Evolutionary conservation across 92 coral and sea anemone species (phyloP).

Genomic region (Nematostella vectensis): DNA sequence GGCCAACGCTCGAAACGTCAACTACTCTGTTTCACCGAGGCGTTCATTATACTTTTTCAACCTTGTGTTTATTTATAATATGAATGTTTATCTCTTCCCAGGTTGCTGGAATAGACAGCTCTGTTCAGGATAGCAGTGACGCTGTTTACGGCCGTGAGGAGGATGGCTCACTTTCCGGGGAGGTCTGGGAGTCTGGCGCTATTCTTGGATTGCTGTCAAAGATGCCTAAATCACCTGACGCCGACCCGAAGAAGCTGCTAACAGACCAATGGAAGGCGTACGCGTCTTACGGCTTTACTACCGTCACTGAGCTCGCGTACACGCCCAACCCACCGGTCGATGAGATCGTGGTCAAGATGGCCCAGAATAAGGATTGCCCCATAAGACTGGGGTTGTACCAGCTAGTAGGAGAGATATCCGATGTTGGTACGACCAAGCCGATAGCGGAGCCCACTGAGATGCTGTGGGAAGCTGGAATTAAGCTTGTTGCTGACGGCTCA

Average conservation of each 20-base stretch:
- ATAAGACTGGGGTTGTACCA: not conserved
- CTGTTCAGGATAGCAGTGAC: not conserved
- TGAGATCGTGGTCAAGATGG: not conserved
- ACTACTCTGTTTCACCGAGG: no score
- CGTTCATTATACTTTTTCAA: no score
- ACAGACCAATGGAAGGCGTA: slow-evolving; percentile 10
- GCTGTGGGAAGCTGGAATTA: slow-evolving; percentile 57
- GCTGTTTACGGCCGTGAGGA: not conserved
- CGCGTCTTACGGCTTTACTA: slow-evolving; percentile 14
- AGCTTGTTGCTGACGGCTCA: slow-evolving; percentile 61
- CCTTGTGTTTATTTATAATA: no score
- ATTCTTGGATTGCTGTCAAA: not conserved
- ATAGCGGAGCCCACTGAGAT: slow-evolving; percentile 8
- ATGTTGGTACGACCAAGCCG: not conserved
- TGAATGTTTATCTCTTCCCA: no score
- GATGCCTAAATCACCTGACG: not conserved
- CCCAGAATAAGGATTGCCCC: not conserved
- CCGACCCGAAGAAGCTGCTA: not conserved
- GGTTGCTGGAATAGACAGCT: not conserved
- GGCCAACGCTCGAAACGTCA: no score
- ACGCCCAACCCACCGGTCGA: not conserved
- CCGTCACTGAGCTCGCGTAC: slow-evolving; percentile 18
- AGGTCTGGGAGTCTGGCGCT: not conserved
- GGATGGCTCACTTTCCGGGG: not conserved
- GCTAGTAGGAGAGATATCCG: not conserved